These are phyloP conservation scores for Zophobas atratus DNA, from an alignment of 1,140 invertebrate species.

Conservation along the genomic window DNA sequence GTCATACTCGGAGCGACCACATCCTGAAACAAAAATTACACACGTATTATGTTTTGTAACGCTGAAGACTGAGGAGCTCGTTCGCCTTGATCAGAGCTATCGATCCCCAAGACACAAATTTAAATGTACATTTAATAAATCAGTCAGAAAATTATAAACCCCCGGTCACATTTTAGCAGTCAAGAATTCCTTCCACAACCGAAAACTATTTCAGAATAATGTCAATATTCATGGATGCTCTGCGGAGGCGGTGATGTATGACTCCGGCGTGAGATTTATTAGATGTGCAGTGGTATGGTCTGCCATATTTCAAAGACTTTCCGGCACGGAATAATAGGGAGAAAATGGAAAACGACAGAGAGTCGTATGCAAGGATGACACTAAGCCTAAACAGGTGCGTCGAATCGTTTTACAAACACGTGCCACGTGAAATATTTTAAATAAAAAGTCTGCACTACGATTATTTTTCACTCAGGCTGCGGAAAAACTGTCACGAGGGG, in stretches of 20 bases:
- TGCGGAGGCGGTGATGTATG: constrained; percentile 4
- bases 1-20: constrained; percentile 62
- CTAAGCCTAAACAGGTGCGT: neutral
- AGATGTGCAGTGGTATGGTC: constrained; percentile 10
- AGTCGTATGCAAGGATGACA: constrained; percentile 1
- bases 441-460: constrained; percentile 1
- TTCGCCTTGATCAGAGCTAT: no score
- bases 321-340: constrained; percentile 10
- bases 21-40: constrained; percentile 57
- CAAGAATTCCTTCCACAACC: no score
- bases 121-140: no score
- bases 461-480: neutral
- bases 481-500: neutral
- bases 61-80: no score
- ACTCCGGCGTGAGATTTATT: neutral
- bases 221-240: neutral
- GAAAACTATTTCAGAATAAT: neutral
- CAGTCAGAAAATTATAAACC: no score
- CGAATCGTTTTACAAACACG: constrained; percentile 5
- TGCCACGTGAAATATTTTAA: constrained; percentile 14
- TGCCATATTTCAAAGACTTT: constrained; percentile 14
- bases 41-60: no score
- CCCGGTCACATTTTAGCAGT: no score
- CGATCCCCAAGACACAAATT: no score
- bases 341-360: constrained; percentile 14